A percentile compares a stretch with the other conserved stretches of the same genome.
These are phyloP conservation scores for Tinamus major DNA, from an alignment of 2,797 vertebrate species.

Conservation along the genomic window DNA sequence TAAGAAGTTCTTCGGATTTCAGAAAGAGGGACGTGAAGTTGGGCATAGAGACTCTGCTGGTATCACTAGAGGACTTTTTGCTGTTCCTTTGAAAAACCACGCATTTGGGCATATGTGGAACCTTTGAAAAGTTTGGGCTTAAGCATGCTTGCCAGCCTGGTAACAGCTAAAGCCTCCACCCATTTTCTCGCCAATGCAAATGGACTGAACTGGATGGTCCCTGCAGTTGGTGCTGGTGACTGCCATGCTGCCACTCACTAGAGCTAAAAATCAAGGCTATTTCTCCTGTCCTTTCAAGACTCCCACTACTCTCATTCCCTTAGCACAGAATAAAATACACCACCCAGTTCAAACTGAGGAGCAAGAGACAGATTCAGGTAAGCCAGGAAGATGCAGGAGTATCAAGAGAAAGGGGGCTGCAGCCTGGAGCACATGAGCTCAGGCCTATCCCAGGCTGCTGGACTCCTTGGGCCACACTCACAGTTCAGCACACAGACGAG, in stretches of 20 bases:
- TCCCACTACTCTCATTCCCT: background rate
- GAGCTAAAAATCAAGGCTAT: background rate
- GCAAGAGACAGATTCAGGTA: background rate
- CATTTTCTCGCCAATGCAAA: background rate
- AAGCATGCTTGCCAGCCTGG: background rate
- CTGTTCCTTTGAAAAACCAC: constrained; percentile 20
- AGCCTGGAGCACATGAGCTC: background rate
- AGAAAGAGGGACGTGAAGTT: constrained; percentile 26
- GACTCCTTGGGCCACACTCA: background rate
- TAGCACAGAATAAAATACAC: background rate
- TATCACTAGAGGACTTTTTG: background rate
- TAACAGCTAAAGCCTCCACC: background rate
- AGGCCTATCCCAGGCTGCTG: too few relatives aligned
- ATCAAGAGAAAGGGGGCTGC: background rate
- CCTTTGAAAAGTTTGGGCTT: background rate
- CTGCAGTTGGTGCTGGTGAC: background rate
- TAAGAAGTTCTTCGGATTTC: constrained; percentile 21
- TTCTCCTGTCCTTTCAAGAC: background rate
- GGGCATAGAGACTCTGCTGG: background rate
- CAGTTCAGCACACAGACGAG: background rate
- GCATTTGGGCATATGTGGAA: background rate
- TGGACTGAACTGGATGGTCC: background rate
- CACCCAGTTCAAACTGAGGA: background rate
- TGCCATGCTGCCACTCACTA: background rate
- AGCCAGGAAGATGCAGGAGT: background rate